Percentiles rank a stretch among this genome's conserved stretches.
Evolutionary conservation across 2,113 vertebrate species (phyloP).

Genomic region (Hippocampus abdominalis): DNA sequence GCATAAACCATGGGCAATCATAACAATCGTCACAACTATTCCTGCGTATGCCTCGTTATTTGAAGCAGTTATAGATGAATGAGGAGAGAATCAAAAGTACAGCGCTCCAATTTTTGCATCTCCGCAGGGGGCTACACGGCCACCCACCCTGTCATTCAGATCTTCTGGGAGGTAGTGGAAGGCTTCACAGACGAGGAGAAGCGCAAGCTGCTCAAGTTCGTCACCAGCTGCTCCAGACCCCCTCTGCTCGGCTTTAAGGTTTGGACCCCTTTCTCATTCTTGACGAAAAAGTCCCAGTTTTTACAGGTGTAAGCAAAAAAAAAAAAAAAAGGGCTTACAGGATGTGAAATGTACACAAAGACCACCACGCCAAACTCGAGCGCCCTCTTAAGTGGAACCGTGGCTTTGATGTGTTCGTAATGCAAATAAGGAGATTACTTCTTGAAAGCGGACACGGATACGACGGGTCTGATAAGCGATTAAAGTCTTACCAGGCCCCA

Average conservation of each 20-base stretch:
- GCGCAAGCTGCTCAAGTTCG: constrained; percentile 92
- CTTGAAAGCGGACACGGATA: constrained; percentile 37
- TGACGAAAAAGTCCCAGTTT: neutral
- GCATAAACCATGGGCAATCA: too few relatives aligned
- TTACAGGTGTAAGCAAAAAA: neutral
- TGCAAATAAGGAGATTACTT: constrained; percentile 53
- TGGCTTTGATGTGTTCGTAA: constrained; percentile 46
- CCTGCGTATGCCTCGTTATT: too few relatives aligned
- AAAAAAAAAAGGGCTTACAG: neutral
- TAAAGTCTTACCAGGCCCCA: constrained; percentile 50
- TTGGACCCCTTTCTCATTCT: neutral
- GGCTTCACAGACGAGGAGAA: constrained; percentile 97
- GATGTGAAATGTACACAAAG: neutral
- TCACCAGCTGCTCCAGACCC: constrained; percentile 96
- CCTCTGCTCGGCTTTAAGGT: constrained; percentile 98
- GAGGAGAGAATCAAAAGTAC: too few relatives aligned
- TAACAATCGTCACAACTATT: too few relatives aligned
- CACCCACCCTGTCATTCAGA: constrained; percentile 91
- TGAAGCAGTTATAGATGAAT: too few relatives aligned
- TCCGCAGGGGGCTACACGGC: constrained; percentile 87
- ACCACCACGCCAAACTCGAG: neutral
- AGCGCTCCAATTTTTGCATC: neutral
- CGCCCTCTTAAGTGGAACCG: neutral
- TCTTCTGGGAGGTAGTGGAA: constrained; percentile 96
- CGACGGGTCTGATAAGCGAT: constrained; percentile 1